Percentiles rank a stretch among this genome's conserved stretches.
phyloP scores from a whole-genome alignment of 30 jellyfish, hydroid and myxozoan genomes.

The Chrysaora quinquecirrha region DNA sequence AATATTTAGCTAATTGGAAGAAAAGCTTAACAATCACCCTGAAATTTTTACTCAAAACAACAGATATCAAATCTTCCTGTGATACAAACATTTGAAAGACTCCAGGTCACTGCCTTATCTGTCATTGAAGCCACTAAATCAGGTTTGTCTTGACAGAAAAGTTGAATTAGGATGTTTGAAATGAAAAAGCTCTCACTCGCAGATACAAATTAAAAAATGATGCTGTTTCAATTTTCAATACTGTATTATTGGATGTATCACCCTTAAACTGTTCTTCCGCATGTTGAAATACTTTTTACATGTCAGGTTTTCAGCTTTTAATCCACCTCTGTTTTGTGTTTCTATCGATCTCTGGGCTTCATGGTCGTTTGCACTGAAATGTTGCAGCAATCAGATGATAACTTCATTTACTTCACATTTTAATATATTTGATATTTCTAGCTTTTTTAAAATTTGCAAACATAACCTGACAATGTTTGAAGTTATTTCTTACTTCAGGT shows the following conservation, averaged over 20 bases:
- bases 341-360: neutral
- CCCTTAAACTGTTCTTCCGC: neutral
- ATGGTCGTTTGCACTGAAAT: neutral
- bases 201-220: neutral
- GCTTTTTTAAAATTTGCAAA: too few species aligned
- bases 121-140: conserved; percentile 55
- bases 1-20: neutral
- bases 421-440: too few species aligned
- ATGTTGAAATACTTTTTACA: too few species aligned
- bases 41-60: too few species aligned
- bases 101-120: conserved; percentile 38
- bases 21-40: conserved; percentile 7
- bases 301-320: too few species aligned
- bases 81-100: conserved; percentile 42
- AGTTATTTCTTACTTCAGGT: too few species aligned
- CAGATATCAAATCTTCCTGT: conserved; percentile 29
- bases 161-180: too few species aligned
- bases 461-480: too few species aligned
- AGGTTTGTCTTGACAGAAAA: too few species aligned
- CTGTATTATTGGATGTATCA: neutral
- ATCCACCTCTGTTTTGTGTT: too few species aligned
- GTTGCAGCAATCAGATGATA: neutral
- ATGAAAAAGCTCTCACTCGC: neutral
- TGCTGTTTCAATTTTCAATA: neutral
- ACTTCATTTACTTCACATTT: neutral